A percentile compares a stretch with the other conserved stretches of the same genome.
phyloP scores from a whole-genome alignment of 2,113 vertebrate species.

The Hassar affinis region DNA sequence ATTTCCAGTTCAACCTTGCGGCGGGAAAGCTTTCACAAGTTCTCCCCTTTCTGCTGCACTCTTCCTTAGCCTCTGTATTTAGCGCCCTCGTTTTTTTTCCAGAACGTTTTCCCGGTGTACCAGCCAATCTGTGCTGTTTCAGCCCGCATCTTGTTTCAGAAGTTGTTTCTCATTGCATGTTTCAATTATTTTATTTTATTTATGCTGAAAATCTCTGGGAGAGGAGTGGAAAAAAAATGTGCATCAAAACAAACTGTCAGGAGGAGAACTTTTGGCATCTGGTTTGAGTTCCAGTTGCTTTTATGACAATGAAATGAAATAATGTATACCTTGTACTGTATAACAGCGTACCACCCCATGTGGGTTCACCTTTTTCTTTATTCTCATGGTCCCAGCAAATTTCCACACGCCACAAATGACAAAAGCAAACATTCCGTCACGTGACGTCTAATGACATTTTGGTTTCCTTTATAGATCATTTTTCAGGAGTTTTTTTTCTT shows the following conservation, averaged over 20 bases:
- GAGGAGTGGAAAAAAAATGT: slow-evolving; percentile 7
- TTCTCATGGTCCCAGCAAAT: not conserved
- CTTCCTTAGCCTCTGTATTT: slow-evolving; percentile 35
- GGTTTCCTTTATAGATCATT: not conserved
- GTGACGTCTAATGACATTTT: not conserved
- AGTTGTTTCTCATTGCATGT: slow-evolving; percentile 62
- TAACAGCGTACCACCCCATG: too few species aligned
- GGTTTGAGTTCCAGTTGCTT: slow-evolving; percentile 16
- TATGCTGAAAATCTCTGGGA: slow-evolving; percentile 42
- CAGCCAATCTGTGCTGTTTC: slow-evolving; percentile 66
- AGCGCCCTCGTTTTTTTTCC: slow-evolving; percentile 2
- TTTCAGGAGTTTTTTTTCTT: not conserved
- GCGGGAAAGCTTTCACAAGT: slow-evolving; percentile 64
- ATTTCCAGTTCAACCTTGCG: slow-evolving; percentile 67
- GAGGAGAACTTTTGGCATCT: slow-evolving; percentile 35
- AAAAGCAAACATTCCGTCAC: too few species aligned
- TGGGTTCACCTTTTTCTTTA: not conserved
- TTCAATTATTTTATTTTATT: slow-evolving; percentile 53
- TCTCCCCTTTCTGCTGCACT: slow-evolving; percentile 42
- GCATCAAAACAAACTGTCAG: slow-evolving; percentile 47
- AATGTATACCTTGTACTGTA: too few species aligned
- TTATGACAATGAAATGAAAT: too few species aligned
- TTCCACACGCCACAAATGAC: not conserved
- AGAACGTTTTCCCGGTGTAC: slow-evolving; percentile 54
- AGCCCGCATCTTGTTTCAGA: slow-evolving; percentile 71